phyloP scores from a whole-genome alignment of 2,888 invertebrate genomes.

The Andrena marginata region DNA sequence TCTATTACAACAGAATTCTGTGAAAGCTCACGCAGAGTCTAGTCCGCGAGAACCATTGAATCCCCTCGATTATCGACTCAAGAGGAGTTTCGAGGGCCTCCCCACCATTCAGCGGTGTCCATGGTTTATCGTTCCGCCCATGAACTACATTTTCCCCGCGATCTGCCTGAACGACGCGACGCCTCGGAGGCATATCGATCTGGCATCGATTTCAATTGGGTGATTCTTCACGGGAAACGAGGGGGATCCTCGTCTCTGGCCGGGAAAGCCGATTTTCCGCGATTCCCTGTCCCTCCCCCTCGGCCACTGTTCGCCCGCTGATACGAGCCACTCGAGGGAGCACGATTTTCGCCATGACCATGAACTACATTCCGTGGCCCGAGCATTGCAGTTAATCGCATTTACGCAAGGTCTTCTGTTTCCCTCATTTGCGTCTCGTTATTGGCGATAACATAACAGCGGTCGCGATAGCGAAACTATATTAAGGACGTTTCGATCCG shows the following conservation, averaged over 20 bases:
- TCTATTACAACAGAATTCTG: constrained; percentile 2
- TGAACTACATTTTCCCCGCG: constrained; percentile 60
- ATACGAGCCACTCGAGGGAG: background rate
- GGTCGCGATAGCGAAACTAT: constrained; percentile 5
- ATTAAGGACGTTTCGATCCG: constrained; percentile 40
- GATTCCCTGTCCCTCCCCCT: background rate
- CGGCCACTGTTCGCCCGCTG: background rate
- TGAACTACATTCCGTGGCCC: constrained; percentile 48
- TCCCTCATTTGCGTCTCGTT: constrained; percentile 53
- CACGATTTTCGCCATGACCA: constrained; percentile 43
- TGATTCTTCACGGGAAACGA: background rate
- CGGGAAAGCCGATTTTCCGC: constrained; percentile 18
- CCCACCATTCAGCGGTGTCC: background rate
- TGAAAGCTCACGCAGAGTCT: background rate
- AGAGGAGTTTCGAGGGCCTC: background rate
- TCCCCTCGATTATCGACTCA: constrained; percentile 8
- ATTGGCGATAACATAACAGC: constrained; percentile 37
- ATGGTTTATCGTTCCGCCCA: constrained; percentile 47
- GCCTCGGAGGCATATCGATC: background rate
- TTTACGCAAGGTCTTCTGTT: constrained; percentile 48
- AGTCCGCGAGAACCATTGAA: constrained; percentile 2
- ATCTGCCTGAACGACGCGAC: constrained; percentile 40
- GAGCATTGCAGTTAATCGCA: constrained; percentile 43
- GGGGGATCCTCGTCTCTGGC: background rate
- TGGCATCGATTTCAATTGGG: constrained; percentile 8